These are phyloP conservation scores for Leucophora obtusa DNA, from an alignment of 2,888 invertebrate species.

Conservation along the genomic window DNA sequence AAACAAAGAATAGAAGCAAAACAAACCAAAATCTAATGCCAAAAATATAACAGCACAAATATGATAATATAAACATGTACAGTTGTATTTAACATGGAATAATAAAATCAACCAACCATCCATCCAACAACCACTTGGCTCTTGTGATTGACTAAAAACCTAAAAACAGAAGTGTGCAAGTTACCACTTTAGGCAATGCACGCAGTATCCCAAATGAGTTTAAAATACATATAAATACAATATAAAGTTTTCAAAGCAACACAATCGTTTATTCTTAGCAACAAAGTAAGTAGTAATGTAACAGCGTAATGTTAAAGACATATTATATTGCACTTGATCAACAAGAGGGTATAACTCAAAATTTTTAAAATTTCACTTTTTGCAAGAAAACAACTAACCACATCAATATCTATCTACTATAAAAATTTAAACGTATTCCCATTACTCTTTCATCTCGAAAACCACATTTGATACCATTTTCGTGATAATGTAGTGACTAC, in stretches of 20 bases:
- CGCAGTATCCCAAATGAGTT: conserved; percentile 42
- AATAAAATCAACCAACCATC: conserved; percentile 28
- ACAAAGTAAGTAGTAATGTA: not conserved
- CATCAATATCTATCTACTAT: too few species aligned
- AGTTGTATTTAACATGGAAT: conserved; percentile 34
- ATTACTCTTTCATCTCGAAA: too few species aligned
- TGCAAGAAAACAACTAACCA: too few species aligned
- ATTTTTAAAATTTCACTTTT: too few species aligned
- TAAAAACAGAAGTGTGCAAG: conserved; percentile 44
- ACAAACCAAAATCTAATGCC: not conserved
- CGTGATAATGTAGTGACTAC: too few species aligned
- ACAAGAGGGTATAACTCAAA: too few species aligned
- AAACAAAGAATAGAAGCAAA: conserved; percentile 4
- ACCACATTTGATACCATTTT: too few species aligned
- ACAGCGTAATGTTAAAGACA: too few species aligned
- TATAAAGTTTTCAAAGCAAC: not conserved
- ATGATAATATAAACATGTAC: conserved; percentile 42
- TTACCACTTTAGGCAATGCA: conserved; percentile 51
- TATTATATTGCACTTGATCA: too few species aligned
- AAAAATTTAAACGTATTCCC: too few species aligned
- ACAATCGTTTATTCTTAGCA: not conserved
- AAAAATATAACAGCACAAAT: conserved; percentile 24
- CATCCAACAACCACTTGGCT: conserved; percentile 6
- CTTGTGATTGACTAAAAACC: conserved; percentile 42
- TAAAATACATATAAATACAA: too few species aligned